Evolutionary conservation across 2,888 invertebrate species (phyloP).

Genomic region (Malthinus seriepunctatus): DNA sequence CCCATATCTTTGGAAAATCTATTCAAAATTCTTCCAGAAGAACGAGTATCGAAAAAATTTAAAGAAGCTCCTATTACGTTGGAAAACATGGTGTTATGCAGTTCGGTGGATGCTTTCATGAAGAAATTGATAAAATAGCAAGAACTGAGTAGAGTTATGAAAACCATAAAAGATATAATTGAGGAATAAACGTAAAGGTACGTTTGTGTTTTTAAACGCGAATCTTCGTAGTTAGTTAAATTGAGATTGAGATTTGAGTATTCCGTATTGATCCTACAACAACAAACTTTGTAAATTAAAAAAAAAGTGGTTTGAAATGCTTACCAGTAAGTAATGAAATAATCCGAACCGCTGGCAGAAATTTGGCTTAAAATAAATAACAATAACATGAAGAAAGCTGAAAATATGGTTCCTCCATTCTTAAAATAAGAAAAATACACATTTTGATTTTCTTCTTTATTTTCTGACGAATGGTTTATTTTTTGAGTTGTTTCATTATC

Average conservation of each 20-base stretch:
- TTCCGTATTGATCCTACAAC: slow-evolving; percentile 48
- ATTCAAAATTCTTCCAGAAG: slow-evolving; percentile 67
- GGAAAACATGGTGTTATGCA: slow-evolving; percentile 60
- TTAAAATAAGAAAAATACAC: slow-evolving; percentile 71
- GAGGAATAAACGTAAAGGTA: slow-evolving; percentile 53
- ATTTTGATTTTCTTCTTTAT: slow-evolving; percentile 10
- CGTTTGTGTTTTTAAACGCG: slow-evolving; percentile 13
- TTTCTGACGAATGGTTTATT: background rate
- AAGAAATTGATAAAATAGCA: slow-evolving; percentile 58
- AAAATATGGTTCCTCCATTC: slow-evolving; percentile 70
- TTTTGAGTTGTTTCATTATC: background rate
- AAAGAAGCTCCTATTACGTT: slow-evolving; percentile 66
- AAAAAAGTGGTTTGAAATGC: slow-evolving; percentile 26
- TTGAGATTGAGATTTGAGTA: slow-evolving; percentile 31
- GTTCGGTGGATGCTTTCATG: slow-evolving; percentile 58
- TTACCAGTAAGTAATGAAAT: slow-evolving; percentile 78
- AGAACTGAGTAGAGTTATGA: slow-evolving; percentile 55
- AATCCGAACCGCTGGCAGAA: slow-evolving; percentile 75
- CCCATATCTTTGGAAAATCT: slow-evolving; percentile 75
- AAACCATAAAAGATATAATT: slow-evolving; percentile 44
- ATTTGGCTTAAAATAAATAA: slow-evolving; percentile 70
- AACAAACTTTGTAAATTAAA: too few relatives aligned
- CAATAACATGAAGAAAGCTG: slow-evolving; percentile 62
- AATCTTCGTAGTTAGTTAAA: background rate
- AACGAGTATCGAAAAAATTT: slow-evolving; percentile 71